Base-by-base conservation (phyloP, 2,888 invertebrate species). In the Amphimallon solstitiale region DNA sequence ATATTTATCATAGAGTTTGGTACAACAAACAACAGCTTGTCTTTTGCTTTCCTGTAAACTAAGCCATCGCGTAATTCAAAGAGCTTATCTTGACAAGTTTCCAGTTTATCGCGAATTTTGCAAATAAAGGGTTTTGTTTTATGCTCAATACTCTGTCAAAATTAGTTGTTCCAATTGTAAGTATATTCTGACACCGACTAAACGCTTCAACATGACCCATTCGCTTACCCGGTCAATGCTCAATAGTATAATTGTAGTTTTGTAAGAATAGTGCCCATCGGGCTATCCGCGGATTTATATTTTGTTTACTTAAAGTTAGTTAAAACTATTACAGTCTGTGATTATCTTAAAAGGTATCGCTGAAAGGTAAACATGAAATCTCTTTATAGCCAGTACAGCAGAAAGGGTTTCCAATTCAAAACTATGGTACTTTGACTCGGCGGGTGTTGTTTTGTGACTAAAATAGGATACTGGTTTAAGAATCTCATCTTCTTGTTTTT, bases 211-310 rank as follows among this genome's bases (percentile, higher is more conserved):
- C 46, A 45, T 64, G 52, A 9, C 7, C 35, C 54, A 64, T 52
- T 12, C 43, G 35, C 19, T 12, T 64, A 40, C 21, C 40, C 9
- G 63, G 52, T 54, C 76, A 52, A 70, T 78, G 77, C 63, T 73
- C 74, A 19, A 77, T 71, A 17, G 17, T 56, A 67, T 75, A 77
- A 43, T 70, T 52, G 59, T 64, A 78, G 49, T 78, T 75, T 68
- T 75, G 72, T 15, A 79, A 46, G 23, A 77, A 17, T 38, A 78
- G 49, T 1, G 72, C 72, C 76, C 76, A 77, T 71, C 29, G 19
- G n/a, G 23, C 19, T 46, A 66, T 70, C 17, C 74, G 69, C 0
- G 74, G 74, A 68, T 75, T 74, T 5, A 77, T 70, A 3, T 76
- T 67, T 63, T 72, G 69, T 66, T 77, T 76, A 15, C 68, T 63